A percentile compares a stretch with the other conserved stretches of the same genome.
phyloP scores from a whole-genome alignment of 92 coral and sea anemone genomes.

The Palythoa grandis region DNA sequence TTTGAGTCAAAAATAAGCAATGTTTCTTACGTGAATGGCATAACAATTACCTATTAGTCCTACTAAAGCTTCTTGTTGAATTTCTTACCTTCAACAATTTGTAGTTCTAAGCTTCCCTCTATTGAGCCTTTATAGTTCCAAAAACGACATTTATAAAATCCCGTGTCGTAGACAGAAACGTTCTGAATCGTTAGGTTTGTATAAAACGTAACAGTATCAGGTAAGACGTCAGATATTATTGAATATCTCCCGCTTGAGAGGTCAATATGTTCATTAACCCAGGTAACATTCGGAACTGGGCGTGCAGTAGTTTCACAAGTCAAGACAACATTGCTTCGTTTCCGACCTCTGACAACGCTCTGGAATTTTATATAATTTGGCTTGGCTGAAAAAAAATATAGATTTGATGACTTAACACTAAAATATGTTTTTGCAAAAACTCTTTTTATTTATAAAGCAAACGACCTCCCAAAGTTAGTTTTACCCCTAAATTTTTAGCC shows the following conservation, averaged over 20 bases:
- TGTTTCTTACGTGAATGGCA: too few species aligned
- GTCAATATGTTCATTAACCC: not conserved
- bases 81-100: not conserved
- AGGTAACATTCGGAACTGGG: not conserved
- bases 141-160: not conserved
- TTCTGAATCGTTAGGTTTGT: not conserved
- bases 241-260: not conserved
- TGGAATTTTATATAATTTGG: not conserved
- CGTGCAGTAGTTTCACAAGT: not conserved
- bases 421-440: not conserved
- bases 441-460: too few species aligned
- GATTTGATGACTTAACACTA: not conserved
- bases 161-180: not conserved
- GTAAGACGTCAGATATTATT: not conserved
- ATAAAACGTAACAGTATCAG: not conserved
- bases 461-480: too few species aligned
- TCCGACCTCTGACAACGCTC: not conserved
- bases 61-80: too few species aligned
- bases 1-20: too few species aligned
- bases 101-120: not conserved
- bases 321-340: not conserved
- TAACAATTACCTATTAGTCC: too few species aligned
- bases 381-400: conserved; percentile 1
- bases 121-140: not conserved
- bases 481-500: too few species aligned